These are phyloP conservation scores for Indicator indicator DNA, from an alignment of 2,113 vertebrate species.

Conservation along the genomic window DNA sequence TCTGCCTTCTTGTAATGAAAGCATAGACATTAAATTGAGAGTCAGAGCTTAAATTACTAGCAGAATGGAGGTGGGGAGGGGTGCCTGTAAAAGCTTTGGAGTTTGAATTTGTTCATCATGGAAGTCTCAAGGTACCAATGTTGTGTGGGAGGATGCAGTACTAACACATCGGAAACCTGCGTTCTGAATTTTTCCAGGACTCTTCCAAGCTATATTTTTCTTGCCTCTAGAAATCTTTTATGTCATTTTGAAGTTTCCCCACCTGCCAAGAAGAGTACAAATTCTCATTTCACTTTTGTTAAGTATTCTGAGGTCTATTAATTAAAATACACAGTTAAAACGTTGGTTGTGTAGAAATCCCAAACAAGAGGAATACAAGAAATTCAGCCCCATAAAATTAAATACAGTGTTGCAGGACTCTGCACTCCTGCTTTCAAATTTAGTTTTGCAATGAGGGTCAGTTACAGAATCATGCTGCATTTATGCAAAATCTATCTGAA, in stretches of 20 bases:
- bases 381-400: background rate
- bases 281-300: background rate
- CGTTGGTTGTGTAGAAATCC: background rate
- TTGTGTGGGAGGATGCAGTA: no score
- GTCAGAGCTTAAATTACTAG: background rate
- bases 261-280: background rate
- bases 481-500: background rate
- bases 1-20: background rate
- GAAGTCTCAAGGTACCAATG: background rate
- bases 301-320: background rate
- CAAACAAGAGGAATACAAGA: background rate
- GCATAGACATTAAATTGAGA: background rate
- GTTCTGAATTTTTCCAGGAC: background rate
- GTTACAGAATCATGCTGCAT: background rate
- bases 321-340: background rate
- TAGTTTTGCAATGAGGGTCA: background rate
- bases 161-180: background rate
- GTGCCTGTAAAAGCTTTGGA: background rate
- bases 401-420: accelerated
- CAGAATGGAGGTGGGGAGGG: no score
- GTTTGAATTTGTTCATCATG: background rate
- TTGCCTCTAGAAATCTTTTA: background rate
- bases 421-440: background rate
- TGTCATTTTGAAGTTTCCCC: background rate
- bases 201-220: background rate